Evolutionary conservation across 2,113 vertebrate species (phyloP).

Genomic region (Hiodon alosoides): DNA sequence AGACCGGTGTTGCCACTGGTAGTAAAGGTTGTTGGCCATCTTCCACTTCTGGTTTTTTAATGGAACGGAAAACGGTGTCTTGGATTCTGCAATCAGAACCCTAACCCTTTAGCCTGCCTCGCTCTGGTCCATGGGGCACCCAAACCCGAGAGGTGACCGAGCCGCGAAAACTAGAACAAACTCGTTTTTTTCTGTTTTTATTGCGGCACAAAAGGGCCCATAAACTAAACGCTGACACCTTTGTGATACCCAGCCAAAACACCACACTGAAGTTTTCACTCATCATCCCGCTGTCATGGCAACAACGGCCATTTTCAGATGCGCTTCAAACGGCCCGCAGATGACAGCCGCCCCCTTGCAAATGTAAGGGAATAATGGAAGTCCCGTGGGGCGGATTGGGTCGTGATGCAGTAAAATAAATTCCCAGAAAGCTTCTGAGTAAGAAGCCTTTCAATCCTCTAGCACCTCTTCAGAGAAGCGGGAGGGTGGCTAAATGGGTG

Average conservation of each 20-base stretch:
- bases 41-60: too few species aligned
- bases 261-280: constrained; percentile 22
- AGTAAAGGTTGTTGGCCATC: too few species aligned
- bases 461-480: too few species aligned
- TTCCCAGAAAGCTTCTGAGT: too few species aligned
- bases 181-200: background rate
- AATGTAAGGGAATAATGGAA: constrained; percentile 10
- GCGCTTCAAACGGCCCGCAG: constrained; percentile 37
- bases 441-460: too few species aligned
- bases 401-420: too few species aligned
- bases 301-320: constrained; percentile 42
- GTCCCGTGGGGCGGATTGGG: constrained; percentile 2
- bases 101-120: too few species aligned
- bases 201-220: background rate
- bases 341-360: constrained; percentile 25
- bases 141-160: background rate
- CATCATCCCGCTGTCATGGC: constrained; percentile 46
- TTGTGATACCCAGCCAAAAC: constrained; percentile 21
- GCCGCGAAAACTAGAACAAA: background rate
- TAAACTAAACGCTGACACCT: constrained; percentile 4
- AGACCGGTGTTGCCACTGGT: too few species aligned
- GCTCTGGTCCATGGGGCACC: too few species aligned
- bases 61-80: too few species aligned
- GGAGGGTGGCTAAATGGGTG: too few species aligned
- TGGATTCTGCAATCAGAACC: too few species aligned